Evolutionary conservation across 2,797 vertebrate species (phyloP), one percentile per base, ranked within the genome.

Genomic region (Gymnothorax reevesii): DNA sequence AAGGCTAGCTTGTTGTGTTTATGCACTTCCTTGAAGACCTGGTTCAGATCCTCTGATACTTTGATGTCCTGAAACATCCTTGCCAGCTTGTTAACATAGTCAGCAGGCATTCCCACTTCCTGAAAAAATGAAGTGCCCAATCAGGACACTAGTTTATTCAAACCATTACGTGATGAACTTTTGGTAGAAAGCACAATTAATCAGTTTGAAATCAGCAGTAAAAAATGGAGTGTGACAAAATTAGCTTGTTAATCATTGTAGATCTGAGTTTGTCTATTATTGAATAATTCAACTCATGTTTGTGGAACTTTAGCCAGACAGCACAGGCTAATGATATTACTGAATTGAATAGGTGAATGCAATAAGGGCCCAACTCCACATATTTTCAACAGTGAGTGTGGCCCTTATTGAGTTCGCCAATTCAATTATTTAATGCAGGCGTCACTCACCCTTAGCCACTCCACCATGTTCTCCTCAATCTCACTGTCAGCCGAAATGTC

Each of bases 21-120:
- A 92, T 99, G 98, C 98, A 98, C 98, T 95, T 99, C 98, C 93
- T 99, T 99, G 93, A 99, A 99, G 79, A 97, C 97, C 88, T 99
- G 98, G 92, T 99, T 99, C 92, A 99, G 96, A 93, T 99, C 98
- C 95, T 99, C 98, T 15, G 98, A 99, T 86, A 99, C 98, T 94
- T 99, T 99, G 93, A 99, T 99, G 95, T 99, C 98, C 87, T 99
- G 98, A 93, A 99, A 99, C 98, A 99, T 99, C 91, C 98, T 95
- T 85, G 98, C 98, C 89, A 99, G 95, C 90, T 99, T 99, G 95
- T 99, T 99, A 90, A 99, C 98, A 83, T 99, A 99, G 93, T 99
- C 98, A 57, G 98, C 98, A 27, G 98, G 98, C 98, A 99, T 99
- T 87, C 98, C 98, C 86, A 99, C 98, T 96, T 99, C 98, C 98